Evolutionary conservation across 1,140 invertebrate species (phyloP), one percentile per base, ranked within the genome.

Genomic region (Helicoverpa armigera): DNA sequence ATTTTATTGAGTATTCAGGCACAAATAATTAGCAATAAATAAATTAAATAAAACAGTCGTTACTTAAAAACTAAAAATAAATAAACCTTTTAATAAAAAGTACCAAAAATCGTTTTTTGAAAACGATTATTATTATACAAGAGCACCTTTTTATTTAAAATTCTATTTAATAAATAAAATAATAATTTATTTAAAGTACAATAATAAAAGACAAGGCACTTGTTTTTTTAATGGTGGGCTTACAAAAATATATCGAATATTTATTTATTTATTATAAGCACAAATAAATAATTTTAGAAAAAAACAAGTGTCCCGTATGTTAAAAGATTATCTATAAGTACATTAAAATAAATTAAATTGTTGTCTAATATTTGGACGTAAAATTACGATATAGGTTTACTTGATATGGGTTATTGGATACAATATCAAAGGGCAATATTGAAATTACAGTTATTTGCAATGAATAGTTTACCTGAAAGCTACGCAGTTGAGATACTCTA

Each of bases 21-120:
- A 67, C 63, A 67, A 67, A 67, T 50, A 67, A 65, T 67, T 67
- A 67, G 63, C 63, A 67, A 67, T 67, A 67, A 65, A 67, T 67
- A 67, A 67, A 67, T 67, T 65, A 65, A 65, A 43, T 16, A 50
- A 7, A 67, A 67, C 63, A 67, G 63, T 67, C 63, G 14, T 48
- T 48, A 18, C 63, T 67, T 67, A 67, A 35, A 48, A 50, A 67
- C 43, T 67, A 67, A 67, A 65, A 16, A 48, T 48, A 67, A 67
- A 48, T 48, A 67, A 67, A 43, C 43, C 63, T 67, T 67, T 67
- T 67, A 50, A 67, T 67, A 67, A 67, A 67, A 67, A 67, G 63
- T 67, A 67, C 63, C 63, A 67, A 50, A 50, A 14, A 50, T 67
- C 63, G 63, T 67, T 50, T 67, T 67, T 67, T 35, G 35, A 16